These are phyloP conservation scores for Siniperca obscura DNA, from an alignment of 2,797 vertebrate genomes.

Conservation along the genomic window DNA sequence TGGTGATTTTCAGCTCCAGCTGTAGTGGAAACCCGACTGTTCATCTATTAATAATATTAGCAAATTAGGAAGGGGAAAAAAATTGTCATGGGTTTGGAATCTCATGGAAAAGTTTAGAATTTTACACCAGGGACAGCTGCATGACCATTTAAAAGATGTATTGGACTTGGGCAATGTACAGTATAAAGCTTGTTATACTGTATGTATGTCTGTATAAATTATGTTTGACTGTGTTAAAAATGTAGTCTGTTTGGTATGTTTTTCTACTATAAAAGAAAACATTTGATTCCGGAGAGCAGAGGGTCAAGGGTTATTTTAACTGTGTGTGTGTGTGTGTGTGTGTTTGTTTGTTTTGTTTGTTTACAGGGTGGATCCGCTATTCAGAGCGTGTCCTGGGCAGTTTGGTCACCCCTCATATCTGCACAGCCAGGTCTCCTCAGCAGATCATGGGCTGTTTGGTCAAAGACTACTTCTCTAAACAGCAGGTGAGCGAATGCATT, in stretches of 20 bases:
- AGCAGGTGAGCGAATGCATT: constrained; percentile 85
- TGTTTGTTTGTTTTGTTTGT: constrained; percentile 12
- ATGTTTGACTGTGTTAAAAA: neutral
- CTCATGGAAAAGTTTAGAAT: neutral
- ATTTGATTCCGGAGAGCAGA: neutral
- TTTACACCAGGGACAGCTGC: neutral
- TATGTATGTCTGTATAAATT: neutral
- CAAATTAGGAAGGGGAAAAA: neutral
- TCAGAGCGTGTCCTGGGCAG: constrained; percentile 93
- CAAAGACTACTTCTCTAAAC: constrained; percentile 94
- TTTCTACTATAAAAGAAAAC: neutral
- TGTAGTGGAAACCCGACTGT: neutral
- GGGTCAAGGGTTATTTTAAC: neutral
- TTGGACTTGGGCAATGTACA: neutral
- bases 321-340: neutral
- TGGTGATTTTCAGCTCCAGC: neutral
- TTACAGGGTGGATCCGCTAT: constrained; percentile 95
- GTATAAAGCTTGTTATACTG: neutral
- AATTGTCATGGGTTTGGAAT: neutral
- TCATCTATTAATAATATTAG: neutral
- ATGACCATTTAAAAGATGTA: neutral
- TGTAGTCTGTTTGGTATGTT: neutral
- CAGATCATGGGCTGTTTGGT: constrained; percentile 97
- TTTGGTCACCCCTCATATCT: constrained; percentile 93
- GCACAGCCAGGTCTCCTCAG: constrained; percentile 94